phyloP scores from a whole-genome alignment of 2,797 vertebrate genomes.

The Petrocephalus schoutedeni region DNA sequence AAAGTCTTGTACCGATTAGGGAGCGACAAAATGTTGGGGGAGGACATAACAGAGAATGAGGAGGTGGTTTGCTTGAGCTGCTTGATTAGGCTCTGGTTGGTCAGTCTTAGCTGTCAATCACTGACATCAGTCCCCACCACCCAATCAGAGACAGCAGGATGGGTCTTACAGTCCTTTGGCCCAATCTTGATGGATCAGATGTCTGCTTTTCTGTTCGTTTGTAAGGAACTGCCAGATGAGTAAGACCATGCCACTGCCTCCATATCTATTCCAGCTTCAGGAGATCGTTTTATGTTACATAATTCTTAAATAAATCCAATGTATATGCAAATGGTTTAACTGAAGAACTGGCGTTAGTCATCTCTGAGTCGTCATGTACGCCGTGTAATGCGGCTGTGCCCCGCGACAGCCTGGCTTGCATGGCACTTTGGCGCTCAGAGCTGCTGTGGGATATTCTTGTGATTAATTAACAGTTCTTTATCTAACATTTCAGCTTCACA shows the following conservation, averaged over 20 bases:
- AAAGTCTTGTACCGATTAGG: neutral
- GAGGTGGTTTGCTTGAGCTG: neutral
- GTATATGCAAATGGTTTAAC: neutral
- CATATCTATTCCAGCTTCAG: neutral
- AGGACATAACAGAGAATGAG: neutral
- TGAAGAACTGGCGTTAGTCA: neutral
- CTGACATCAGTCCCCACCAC: neutral
- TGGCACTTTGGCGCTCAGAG: slow-evolving; percentile 25
- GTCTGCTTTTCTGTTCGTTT: neutral
- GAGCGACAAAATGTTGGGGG: neutral
- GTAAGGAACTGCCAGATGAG: neutral
- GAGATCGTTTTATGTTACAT: neutral
- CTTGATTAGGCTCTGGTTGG: neutral
- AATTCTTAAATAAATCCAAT: neutral
- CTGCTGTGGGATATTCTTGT: slow-evolving; percentile 25
- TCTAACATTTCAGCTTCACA: slow-evolving; percentile 30
- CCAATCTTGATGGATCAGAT: neutral
- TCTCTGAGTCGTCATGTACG: neutral
- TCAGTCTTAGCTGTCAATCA: neutral
- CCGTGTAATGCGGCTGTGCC: neutral
- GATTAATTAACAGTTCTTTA: slow-evolving; percentile 33
- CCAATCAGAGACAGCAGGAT: neutral
- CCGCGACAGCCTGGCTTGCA: neutral
- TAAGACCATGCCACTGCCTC: neutral
- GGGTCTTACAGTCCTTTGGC: neutral